Percentiles rank a stretch among this genome's conserved stretches.
phyloP scores from a whole-genome alignment of 2,888 invertebrate species.

The Acanthacorydalis orientalis region DNA sequence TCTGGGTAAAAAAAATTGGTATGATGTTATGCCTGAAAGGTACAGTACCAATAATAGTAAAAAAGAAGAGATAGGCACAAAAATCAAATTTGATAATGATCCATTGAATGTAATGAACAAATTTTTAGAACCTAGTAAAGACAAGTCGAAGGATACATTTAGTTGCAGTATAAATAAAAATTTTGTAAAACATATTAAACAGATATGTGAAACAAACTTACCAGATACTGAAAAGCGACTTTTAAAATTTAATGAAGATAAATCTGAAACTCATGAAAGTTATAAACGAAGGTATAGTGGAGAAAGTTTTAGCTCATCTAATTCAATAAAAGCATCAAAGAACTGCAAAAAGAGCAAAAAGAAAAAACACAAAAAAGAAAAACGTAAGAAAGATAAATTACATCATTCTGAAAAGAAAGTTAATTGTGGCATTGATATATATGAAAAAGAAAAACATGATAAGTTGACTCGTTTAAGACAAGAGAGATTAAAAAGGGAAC shows the following conservation, averaged over 20 bases:
- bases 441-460: conserved; percentile 18
- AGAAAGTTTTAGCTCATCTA: neutral
- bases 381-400: conserved; percentile 7
- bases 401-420: conserved; percentile 1
- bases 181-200: neutral
- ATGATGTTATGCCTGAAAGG: conserved; percentile 53
- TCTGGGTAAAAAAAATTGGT: conserved; percentile 78
- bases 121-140: conserved; percentile 23
- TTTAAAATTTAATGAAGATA: too few species aligned
- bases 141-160: conserved; percentile 5
- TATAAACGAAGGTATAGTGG: conserved; percentile 7
- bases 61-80: conserved; percentile 30
- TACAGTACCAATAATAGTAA: conserved; percentile 23
- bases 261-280: too few species aligned
- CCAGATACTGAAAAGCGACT: conserved; percentile 7
- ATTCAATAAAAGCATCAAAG: conserved; percentile 4
- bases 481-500: conserved; percentile 67
- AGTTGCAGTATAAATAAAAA: conserved; percentile 2
- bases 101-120: conserved; percentile 55
- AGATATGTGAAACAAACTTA: neutral
- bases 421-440: conserved; percentile 11
- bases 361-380: conserved; percentile 10
- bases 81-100: conserved; percentile 51
- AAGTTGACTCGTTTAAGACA: conserved; percentile 52
- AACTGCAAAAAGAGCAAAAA: conserved; percentile 12